phyloP scores from a whole-genome alignment of 2,888 invertebrate genomes.

The Oligia latruncula region DNA sequence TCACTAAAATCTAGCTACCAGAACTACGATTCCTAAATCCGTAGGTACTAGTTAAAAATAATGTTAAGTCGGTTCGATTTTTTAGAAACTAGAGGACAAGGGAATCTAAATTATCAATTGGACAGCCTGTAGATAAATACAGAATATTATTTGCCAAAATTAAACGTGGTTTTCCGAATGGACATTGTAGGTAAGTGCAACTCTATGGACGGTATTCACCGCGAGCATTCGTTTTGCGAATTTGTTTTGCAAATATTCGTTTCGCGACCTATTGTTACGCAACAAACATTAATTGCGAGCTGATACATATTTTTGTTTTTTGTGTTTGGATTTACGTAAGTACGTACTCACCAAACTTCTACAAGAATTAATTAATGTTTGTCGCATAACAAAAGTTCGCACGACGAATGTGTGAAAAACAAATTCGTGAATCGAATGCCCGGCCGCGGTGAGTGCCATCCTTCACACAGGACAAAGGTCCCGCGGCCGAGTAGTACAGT shows the following conservation, averaged over 20 bases:
- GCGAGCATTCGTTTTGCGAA: not conserved
- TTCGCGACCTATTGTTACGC: not conserved
- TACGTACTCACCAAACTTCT: not conserved
- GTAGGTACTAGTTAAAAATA: conserved; percentile 39
- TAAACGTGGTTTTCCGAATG: not conserved
- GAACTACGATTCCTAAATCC: conserved; percentile 58
- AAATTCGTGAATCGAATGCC: not conserved
- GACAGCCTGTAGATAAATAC: conserved; percentile 1
- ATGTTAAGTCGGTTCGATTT: conserved; percentile 3
- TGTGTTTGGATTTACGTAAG: not conserved
- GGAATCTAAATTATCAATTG: conserved; percentile 17
- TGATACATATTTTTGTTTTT: not conserved
- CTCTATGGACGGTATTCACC: not conserved
- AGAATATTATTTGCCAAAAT: not conserved
- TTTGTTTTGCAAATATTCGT: not conserved
- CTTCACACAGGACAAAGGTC: not conserved
- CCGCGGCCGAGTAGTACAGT: not conserved
- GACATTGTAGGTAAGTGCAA: not conserved
- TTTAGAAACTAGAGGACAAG: conserved; percentile 6
- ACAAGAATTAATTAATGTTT: not conserved
- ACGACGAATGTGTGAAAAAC: not conserved
- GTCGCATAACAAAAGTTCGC: not conserved
- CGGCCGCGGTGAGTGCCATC: not conserved
- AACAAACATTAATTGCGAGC: not conserved
- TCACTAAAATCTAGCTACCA: conserved; percentile 64